Percentiles rank a stretch among this genome's conserved stretches.
These are phyloP conservation scores for Bombus cullumanus DNA, from an alignment of 1,140 invertebrate genomes.

Conservation along the genomic window DNA sequence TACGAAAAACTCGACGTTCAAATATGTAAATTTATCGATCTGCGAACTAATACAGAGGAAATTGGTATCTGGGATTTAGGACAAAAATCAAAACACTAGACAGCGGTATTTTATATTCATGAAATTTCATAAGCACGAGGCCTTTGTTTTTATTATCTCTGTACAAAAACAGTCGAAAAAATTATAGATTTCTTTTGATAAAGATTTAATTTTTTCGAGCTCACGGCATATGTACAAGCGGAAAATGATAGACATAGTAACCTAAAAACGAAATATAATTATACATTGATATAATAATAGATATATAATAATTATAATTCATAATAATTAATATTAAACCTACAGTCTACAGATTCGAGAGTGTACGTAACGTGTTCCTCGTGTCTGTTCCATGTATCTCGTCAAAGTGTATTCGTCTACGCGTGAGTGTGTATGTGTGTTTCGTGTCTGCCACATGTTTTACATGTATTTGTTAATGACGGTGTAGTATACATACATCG, in stretches of 20 bases:
- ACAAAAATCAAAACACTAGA: slow-evolving; percentile 19
- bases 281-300: slow-evolving; percentile 80
- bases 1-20: background rate
- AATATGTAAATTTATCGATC: background rate
- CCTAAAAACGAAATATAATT: slow-evolving; percentile 82
- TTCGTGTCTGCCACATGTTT: slow-evolving; percentile 13
- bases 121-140: slow-evolving; percentile 83
- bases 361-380: slow-evolving; percentile 51
- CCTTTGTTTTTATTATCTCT: slow-evolving; percentile 83
- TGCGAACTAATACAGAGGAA: background rate
- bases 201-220: slow-evolving; percentile 82
- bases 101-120: slow-evolving; percentile 74
- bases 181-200: slow-evolving; percentile 82
- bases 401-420: slow-evolving; percentile 36
- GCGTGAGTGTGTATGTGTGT: slow-evolving; percentile 41
- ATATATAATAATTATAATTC: slow-evolving; percentile 77
- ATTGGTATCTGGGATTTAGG: background rate
- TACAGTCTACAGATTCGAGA: slow-evolving; percentile 77
- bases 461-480: background rate
- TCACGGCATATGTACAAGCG: slow-evolving; percentile 83
- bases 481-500: slow-evolving; percentile 47
- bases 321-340: slow-evolving; percentile 76
- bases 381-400: slow-evolving; percentile 49
- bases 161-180: slow-evolving; percentile 83
- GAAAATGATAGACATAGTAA: slow-evolving; percentile 79